Evolutionary conservation across 92 coral and sea anemone genomes (phyloP).

Genomic region (Epizoanthus fatuus): DNA sequence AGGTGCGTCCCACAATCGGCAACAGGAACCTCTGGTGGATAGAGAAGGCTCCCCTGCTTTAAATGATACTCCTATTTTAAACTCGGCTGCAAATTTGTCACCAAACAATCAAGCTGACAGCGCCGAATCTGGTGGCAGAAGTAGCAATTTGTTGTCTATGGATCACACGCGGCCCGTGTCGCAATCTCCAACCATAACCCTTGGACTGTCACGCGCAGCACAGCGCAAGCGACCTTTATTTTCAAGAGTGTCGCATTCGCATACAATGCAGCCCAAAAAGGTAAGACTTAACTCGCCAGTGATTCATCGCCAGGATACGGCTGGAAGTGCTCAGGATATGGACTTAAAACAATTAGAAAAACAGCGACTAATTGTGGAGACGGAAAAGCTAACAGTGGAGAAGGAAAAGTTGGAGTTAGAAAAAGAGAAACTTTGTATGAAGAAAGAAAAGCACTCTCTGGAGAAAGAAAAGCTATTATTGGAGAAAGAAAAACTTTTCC

Average conservation of each 20-base stretch:
- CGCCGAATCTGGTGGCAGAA: neutral
- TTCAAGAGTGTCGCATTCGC: constrained; percentile 22
- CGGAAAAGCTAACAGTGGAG: constrained; percentile 18
- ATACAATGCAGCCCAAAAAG: constrained; percentile 19
- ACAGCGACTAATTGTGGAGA: constrained; percentile 16
- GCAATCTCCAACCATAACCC: neutral
- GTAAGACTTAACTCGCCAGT: neutral
- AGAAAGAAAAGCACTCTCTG: constrained; percentile 32
- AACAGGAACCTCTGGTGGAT: neutral
- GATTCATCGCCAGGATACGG: constrained; percentile 18
- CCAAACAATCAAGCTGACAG: neutral
- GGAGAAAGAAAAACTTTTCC: constrained; percentile 28
- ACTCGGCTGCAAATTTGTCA: neutral
- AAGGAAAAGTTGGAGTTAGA: constrained; percentile 21
- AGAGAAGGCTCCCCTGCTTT: neutral
- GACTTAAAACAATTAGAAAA: constrained; percentile 16
- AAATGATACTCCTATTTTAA: neutral
- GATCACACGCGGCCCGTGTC: neutral
- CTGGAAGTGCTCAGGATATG: neutral
- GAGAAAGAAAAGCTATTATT: constrained; percentile 29
- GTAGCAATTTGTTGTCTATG: neutral
- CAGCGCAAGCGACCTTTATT: constrained; percentile 39
- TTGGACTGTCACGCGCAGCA: constrained; percentile 37
- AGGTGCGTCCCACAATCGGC: neutral
- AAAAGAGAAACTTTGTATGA: constrained; percentile 22